Percentiles rank a stretch among this genome's conserved stretches.
Conservation (phyloP, 2,888 invertebrate genomes). For the Diarsia mendica region DNA sequence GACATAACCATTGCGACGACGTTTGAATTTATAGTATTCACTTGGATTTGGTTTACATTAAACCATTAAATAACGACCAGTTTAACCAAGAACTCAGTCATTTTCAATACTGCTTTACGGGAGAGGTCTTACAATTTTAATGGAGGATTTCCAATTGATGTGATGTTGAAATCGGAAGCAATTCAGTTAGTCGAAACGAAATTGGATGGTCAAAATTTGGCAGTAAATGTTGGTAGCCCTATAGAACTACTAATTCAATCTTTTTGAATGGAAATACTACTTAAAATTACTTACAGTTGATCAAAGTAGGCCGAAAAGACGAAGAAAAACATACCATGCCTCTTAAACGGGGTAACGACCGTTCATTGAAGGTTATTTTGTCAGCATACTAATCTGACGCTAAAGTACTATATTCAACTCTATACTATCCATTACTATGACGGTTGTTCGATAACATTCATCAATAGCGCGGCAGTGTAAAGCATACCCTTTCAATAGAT, state of each 20-base stretch:
- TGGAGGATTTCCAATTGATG: neutral
- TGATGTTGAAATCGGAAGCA: neutral
- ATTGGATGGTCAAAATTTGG: neutral
- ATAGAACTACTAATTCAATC: neutral
- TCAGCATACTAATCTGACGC: neutral
- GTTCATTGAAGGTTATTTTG: neutral
- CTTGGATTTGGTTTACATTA: slow-evolving; percentile 22
- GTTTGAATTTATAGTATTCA: slow-evolving; percentile 56
- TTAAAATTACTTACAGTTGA: neutral
- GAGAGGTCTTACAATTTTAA: neutral
- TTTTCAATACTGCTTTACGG: neutral
- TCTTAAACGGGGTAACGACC: neutral
- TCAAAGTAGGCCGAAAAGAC: neutral
- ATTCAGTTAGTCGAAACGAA: neutral
- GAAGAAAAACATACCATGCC: neutral
- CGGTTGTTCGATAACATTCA: slow-evolving; percentile 19
- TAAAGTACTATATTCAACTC: neutral
- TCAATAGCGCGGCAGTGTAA: slow-evolving; percentile 25
- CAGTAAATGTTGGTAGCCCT: neutral
- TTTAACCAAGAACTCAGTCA: slow-evolving; percentile 1
- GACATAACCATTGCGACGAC: slow-evolving; percentile 40
- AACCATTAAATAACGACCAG: slow-evolving; percentile 10
- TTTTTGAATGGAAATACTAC: neutral
- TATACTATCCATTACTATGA: neutral
- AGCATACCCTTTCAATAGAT: slow-evolving; percentile 43